These are phyloP conservation scores for Periophthalmodon schlosseri DNA, from an alignment of 2,113 vertebrate species.

Conservation along the genomic window DNA sequence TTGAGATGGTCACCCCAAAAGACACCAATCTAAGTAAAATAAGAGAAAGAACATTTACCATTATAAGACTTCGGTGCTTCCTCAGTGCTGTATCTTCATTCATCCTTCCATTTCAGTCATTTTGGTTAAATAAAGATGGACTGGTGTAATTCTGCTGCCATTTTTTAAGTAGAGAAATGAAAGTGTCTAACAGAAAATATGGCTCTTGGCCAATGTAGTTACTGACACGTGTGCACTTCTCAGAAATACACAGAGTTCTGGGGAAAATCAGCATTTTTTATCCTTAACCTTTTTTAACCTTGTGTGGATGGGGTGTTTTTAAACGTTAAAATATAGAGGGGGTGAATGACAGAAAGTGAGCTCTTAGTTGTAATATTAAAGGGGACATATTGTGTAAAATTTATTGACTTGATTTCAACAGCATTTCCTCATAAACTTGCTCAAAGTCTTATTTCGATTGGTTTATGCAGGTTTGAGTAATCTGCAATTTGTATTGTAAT, in stretches of 20 bases:
- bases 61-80: not conserved
- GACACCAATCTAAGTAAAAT: no score
- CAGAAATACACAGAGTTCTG: not conserved
- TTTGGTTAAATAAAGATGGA: conserved; percentile 4
- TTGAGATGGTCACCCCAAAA: no score
- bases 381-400: no score
- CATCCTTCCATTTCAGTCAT: conserved; percentile 10
- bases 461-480: no score
- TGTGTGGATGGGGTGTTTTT: not conserved
- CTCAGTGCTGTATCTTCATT: not conserved
- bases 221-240: not conserved
- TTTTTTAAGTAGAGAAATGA: not conserved
- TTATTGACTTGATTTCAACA: no score
- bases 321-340: not conserved
- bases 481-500: no score
- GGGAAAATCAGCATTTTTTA: not conserved
- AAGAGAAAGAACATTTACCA: not conserved
- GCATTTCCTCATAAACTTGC: no score
- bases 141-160: not conserved
- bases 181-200: not conserved
- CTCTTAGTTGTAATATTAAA: no score
- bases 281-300: not conserved
- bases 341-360: no score
- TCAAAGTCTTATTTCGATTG: no score
- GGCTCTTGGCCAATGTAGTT: not conserved